phyloP scores from a whole-genome alignment of 2,888 invertebrate genomes.

The Yponomeuta sedellus region DNA sequence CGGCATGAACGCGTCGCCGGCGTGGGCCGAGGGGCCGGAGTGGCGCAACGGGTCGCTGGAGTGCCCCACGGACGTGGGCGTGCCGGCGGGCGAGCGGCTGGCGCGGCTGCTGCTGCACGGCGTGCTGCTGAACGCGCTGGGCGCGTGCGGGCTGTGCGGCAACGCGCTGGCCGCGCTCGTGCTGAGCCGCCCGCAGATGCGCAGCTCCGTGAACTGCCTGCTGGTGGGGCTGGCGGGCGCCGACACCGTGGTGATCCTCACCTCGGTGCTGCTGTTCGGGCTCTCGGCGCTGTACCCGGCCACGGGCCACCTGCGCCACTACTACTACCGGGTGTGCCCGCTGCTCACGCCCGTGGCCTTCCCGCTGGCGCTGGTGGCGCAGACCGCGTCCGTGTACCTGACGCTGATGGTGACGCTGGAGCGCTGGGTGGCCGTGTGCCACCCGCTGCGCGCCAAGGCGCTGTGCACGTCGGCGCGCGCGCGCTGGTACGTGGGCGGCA shows the following conservation, averaged over 20 bases:
- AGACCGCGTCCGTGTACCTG: conserved; percentile 96
- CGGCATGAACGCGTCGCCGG: conserved; percentile 29
- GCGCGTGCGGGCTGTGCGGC: conserved; percentile 90
- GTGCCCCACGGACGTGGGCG: conserved; percentile 59
- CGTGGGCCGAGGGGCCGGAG: conserved; percentile 26
- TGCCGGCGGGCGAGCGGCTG: conserved; percentile 69
- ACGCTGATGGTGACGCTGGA: conserved; percentile 93
- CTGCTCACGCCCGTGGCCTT: conserved; percentile 87
- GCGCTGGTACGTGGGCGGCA: conserved; percentile 88
- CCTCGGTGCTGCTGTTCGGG: conserved; percentile 90
- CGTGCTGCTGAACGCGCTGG: conserved; percentile 86
- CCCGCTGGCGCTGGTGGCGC: conserved; percentile 90
- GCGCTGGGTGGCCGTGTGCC: conserved; percentile 95
- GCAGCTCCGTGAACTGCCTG: conserved; percentile 95
- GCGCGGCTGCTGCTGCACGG: conserved; percentile 90
- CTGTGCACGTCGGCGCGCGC: conserved; percentile 93
- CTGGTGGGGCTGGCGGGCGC: conserved; percentile 95
- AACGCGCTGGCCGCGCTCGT: conserved; percentile 94
- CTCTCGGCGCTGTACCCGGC: conserved; percentile 90
- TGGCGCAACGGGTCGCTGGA: conserved; percentile 25
- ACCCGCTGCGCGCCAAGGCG: conserved; percentile 90
- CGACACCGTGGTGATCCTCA: conserved; percentile 93
- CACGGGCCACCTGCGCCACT: conserved; percentile 84
- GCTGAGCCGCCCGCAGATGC: conserved; percentile 94
- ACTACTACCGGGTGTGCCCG: conserved; percentile 87